A percentile compares a stretch with the other conserved stretches of the same genome.
Evolutionary conservation across 2,113 vertebrate genomes (phyloP).

Genomic region (Lethenteron reissneri): DNA sequence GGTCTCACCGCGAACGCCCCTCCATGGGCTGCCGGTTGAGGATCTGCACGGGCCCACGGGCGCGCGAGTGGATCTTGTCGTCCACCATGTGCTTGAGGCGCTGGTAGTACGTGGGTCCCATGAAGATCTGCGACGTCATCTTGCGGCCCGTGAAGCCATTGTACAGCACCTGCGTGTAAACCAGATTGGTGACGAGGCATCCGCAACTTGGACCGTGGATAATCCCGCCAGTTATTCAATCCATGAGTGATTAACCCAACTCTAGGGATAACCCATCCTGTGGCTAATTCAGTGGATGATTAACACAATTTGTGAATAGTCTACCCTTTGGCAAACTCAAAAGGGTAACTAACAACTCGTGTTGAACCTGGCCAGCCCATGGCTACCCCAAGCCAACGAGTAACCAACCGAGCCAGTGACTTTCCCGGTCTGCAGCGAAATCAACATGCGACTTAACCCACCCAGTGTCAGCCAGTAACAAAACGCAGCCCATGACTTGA

Average conservation of each 20-base stretch:
- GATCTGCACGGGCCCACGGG: slow-evolving; percentile 89
- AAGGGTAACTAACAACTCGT: too few relatives aligned
- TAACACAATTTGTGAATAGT: too few relatives aligned
- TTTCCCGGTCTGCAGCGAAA: not conserved
- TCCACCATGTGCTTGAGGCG: slow-evolving; percentile 97
- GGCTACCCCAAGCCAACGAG: too few relatives aligned
- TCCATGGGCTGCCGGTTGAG: slow-evolving; percentile 96
- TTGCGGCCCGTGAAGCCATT: slow-evolving; percentile 95
- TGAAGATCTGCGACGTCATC: slow-evolving; percentile 92
- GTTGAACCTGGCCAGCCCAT: too few relatives aligned
- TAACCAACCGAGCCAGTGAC: not conserved
- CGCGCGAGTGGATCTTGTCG: slow-evolving; percentile 92
- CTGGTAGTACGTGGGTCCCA: slow-evolving; percentile 90
- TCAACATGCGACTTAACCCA: not conserved
- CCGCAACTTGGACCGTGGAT: too few relatives aligned
- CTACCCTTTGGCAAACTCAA: too few relatives aligned
- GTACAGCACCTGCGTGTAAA: slow-evolving; percentile 49
- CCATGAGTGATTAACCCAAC: too few relatives aligned
- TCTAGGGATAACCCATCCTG: too few relatives aligned
- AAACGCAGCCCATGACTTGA: too few relatives aligned
- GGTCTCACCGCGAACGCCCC: slow-evolving; percentile 68
- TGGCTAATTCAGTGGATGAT: too few relatives aligned
- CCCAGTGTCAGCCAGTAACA: not conserved
- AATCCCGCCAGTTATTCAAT: too few relatives aligned
- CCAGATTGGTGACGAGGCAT: too few relatives aligned